A percentile compares a stretch with the other conserved stretches of the same genome.
Evolutionary conservation across 2,888 invertebrate species (phyloP).

Genomic region (Chrysopilus asiliformis): DNA sequence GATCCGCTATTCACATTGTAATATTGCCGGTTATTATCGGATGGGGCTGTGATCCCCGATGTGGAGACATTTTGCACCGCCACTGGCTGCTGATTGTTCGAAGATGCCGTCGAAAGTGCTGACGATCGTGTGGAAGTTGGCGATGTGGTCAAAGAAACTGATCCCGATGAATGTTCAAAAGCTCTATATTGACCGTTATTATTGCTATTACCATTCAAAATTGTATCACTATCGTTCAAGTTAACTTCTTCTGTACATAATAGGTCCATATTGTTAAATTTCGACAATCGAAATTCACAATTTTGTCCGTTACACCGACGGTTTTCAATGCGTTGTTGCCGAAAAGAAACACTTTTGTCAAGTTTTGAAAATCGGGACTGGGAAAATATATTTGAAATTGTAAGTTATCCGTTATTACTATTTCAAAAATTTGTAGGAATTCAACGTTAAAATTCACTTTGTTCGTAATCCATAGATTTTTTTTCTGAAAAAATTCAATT

Average conservation of each 20-base stretch:
- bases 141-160: conserved; percentile 9
- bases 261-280: conserved; percentile 38
- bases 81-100: conserved; percentile 13
- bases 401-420: too few species aligned
- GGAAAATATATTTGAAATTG: too few species aligned
- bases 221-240: conserved; percentile 28
- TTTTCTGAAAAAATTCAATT: too few species aligned
- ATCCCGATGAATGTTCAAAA: too few species aligned
- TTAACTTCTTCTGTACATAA: conserved; percentile 46
- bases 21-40: not conserved
- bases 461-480: too few species aligned
- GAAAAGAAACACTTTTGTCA: too few species aligned
- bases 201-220: conserved; percentile 17
- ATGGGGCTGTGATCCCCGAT: conserved; percentile 10
- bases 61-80: conserved; percentile 2
- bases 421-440: too few species aligned
- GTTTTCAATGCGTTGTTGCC: too few species aligned
- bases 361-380: too few species aligned
- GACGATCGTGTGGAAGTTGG: conserved; percentile 4
- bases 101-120: conserved; percentile 17
- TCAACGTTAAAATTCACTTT: too few species aligned
- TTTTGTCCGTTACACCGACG: not conserved
- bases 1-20: conserved; percentile 17
- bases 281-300: not conserved
- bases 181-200: conserved; percentile 12